Evolutionary conservation across 2,888 invertebrate genomes (phyloP), one percentile per base, ranked within the genome.

Genomic region (Rhimphoctona megacephalus): DNA sequence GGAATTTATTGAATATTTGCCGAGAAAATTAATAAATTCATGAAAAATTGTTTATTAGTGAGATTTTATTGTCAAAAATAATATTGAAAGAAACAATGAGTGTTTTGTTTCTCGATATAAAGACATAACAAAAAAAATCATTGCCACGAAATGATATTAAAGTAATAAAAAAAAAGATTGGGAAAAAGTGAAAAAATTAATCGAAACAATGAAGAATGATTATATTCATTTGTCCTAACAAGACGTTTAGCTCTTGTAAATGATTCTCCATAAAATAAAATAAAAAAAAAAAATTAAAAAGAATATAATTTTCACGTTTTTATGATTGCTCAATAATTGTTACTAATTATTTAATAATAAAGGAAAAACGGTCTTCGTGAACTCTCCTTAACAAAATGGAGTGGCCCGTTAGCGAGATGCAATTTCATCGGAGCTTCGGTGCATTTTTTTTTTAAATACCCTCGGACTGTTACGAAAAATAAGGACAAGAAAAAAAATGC

Each of bases 341-440:
- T 9, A 25, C 6, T 49, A 46, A 70, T 25, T 19, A 25, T 70
- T 49, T 33, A 17, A 30, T 30, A 49, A 33, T 49, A 49, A 11
- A 49, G 17, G 19, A 49, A 70, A 70, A 49, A 70, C n/a, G 30
- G 19, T 30, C n/a, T 70, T 19, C 25, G 49, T 30, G 70, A 22
- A 25, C 30, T 19, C 19, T 2, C 2, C 8, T 70, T 46, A 9
- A 30, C 8, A 49, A 39, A 52, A 66, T 39, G 36, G 19, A n/a
- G 22, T 30, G 8, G 19, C 19, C 49, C 70, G 49, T 70, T 70
- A 70, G 30, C 70, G 19, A 70, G 49, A 25, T 70, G 70, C 30
- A 30, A 49, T 39, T 9, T 8, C 5, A 4, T 0, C 19, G 19
- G 30, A 30, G 57, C 14, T 25, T 61, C 57, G 57, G 25, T 61